Evolutionary conservation across 2,888 invertebrate genomes (phyloP), one percentile per base, ranked within the genome.

Genomic region (Gortyna flavago): DNA sequence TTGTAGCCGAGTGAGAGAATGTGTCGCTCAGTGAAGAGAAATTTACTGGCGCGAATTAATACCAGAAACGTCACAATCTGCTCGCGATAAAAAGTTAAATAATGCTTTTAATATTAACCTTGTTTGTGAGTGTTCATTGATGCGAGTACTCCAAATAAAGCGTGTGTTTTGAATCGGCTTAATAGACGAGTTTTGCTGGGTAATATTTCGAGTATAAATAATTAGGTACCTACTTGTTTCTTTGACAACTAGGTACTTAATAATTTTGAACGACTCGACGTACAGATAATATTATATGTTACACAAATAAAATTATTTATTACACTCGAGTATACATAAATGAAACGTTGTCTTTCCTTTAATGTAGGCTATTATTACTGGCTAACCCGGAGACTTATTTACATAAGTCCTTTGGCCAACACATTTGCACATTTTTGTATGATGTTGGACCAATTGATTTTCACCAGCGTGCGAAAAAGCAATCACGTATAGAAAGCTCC

Each of bases 1-100:
- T 59, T 71, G 51, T 11, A 68, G 59, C 59, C 32, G 62, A 67
- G 69, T 75, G 71, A 73, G 80, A 77, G 79, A 85, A 85, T 79
- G 85, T 83, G 81, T 86, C 71, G 80, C 81, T 77, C 77, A 72
- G 72, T 64, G 76, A 79, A 72, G 57, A 64, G 73, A 80, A 77
- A 83, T 84, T 88, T 81, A 88, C 87, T 83, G 75, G 65, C 59
- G 72, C 57, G 72, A 82, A 82, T 80, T 88, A 82, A 85, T 80
- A 77, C 81, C 62, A 73, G 74, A 57, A 65, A 75, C 77, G 57
- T 68, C 69, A 77, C 69, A 78, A 83, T 79, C 77, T 80, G 75
- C 29, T 72, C 38, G 44, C 21, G 81, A 77, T 75, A 79, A 80
- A 80, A 80, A 72, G 54, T 69, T 72, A 77, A 84, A 80, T 80